Conservation (phyloP, 2,888 invertebrate species). For the Merodon equestris region DNA sequence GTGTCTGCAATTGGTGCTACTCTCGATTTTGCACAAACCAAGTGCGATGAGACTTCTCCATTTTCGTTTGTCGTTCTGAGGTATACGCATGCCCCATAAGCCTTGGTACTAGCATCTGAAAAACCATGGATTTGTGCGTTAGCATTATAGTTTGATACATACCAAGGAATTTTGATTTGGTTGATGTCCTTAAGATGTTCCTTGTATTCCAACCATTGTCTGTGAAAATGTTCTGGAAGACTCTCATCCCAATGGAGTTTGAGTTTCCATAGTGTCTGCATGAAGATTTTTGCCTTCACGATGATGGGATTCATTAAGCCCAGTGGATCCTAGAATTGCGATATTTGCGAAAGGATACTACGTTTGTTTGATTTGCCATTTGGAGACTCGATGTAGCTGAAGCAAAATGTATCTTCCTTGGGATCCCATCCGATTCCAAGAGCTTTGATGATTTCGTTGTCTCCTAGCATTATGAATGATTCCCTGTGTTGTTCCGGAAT, state of each 20-base stretch:
- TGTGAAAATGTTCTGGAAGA: not conserved
- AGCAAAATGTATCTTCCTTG: slow-evolving; percentile 27
- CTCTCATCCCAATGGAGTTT: slow-evolving; percentile 1
- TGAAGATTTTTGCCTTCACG: slow-evolving; percentile 42
- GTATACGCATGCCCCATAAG: slow-evolving; percentile 20
- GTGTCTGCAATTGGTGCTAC: slow-evolving; percentile 19
- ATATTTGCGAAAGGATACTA: slow-evolving; percentile 38
- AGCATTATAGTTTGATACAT: not conserved
- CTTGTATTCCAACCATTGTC: slow-evolving; percentile 7
- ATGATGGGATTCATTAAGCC: slow-evolving; percentile 46
- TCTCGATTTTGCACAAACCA: slow-evolving; percentile 21
- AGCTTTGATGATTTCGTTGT: slow-evolving; percentile 36
- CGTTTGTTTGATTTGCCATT: slow-evolving; percentile 43
- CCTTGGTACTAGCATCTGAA: slow-evolving; percentile 32
- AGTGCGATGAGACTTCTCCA: slow-evolving; percentile 3
- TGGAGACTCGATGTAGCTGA: slow-evolving; percentile 13
- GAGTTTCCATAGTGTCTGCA: slow-evolving; percentile 34
- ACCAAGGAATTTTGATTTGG: slow-evolving; percentile 22
- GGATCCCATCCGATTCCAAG: slow-evolving; percentile 47
- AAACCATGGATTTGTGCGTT: slow-evolving; percentile 20
- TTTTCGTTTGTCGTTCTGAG: not conserved
- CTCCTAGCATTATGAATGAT: slow-evolving; percentile 19
- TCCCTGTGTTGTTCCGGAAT: slow-evolving; percentile 8
- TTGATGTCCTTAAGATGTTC: slow-evolving; percentile 9
- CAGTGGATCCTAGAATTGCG: slow-evolving; percentile 40